These are phyloP conservation scores for Amblyraja radiata DNA, from an alignment of 2,797 vertebrate species.

Conservation along the genomic window DNA sequence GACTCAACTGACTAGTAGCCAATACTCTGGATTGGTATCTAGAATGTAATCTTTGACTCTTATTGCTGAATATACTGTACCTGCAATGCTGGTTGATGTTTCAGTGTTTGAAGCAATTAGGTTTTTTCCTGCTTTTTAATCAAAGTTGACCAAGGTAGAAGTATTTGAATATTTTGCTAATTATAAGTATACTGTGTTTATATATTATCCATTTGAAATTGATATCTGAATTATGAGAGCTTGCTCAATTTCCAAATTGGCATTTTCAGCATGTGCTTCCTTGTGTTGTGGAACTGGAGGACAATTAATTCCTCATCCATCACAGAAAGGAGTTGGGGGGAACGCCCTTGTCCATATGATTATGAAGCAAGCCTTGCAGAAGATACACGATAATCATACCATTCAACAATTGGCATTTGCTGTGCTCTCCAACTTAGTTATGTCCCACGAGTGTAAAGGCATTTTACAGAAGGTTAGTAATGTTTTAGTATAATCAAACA, in stretches of 20 bases:
- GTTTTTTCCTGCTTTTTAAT: neutral
- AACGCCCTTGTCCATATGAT: conserved; percentile 74
- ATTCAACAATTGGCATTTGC: conserved; percentile 72
- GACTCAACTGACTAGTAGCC: neutral
- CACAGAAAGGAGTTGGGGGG: conserved; percentile 54
- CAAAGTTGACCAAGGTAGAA: neutral
- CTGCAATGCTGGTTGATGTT: neutral
- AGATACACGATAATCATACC: conserved; percentile 60
- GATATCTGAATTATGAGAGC: neutral
- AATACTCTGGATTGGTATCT: neutral
- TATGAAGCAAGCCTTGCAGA: conserved; percentile 75
- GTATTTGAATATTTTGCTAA: neutral
- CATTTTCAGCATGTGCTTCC: conserved; percentile 73
- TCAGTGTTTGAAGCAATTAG: neutral
- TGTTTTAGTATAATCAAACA: neutral
- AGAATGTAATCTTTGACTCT: neutral
- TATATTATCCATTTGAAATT: neutral
- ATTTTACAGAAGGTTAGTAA: conserved; percentile 79
- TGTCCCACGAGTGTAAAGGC: conserved; percentile 81
- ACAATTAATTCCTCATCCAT: conserved; percentile 44
- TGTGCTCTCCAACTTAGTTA: conserved; percentile 77
- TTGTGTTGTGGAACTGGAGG: conserved; percentile 62
- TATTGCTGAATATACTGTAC: neutral
- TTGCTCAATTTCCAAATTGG: neutral
- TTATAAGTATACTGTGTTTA: neutral